These are phyloP conservation scores for Syndactyla subalaris DNA, from an alignment of 2,797 vertebrate species.

Conservation along the genomic window DNA sequence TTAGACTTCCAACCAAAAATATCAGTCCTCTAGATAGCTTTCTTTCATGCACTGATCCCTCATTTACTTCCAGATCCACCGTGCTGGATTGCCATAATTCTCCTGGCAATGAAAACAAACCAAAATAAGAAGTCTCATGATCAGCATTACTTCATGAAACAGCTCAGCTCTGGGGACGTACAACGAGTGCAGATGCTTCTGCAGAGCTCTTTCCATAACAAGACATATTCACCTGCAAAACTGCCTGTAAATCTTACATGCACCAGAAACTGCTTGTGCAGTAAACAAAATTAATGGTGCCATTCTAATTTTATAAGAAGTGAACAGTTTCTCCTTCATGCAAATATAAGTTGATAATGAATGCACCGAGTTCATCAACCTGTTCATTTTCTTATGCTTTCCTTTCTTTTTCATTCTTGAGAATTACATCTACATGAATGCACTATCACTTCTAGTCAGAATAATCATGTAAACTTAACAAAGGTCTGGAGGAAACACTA, in stretches of 20 bases:
- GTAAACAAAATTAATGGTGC: constrained; percentile 55
- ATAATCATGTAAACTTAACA: neutral
- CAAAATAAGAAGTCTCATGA: neutral
- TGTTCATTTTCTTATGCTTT: neutral
- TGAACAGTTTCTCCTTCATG: constrained; percentile 27
- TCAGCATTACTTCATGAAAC: neutral
- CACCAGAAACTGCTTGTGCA: neutral
- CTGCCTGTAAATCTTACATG: neutral
- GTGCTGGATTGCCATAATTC: neutral
- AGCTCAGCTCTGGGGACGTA: neutral
- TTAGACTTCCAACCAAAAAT: neutral
- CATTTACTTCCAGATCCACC: neutral
- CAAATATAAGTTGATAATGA: constrained; percentile 34
- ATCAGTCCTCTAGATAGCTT: rapidly evolving
- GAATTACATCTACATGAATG: neutral
- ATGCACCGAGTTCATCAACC: neutral
- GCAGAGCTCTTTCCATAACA: neutral
- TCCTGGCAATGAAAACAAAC: neutral
- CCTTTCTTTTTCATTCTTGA: neutral
- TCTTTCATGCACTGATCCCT: neutral
- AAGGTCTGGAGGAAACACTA: neutral
- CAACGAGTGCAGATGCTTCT: neutral
- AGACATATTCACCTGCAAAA: neutral
- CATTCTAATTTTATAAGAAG: constrained; percentile 27
- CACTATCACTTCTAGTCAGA: neutral